Base-by-base conservation (phyloP, 2,113 vertebrate species). In the Saguinus midas region DNA sequence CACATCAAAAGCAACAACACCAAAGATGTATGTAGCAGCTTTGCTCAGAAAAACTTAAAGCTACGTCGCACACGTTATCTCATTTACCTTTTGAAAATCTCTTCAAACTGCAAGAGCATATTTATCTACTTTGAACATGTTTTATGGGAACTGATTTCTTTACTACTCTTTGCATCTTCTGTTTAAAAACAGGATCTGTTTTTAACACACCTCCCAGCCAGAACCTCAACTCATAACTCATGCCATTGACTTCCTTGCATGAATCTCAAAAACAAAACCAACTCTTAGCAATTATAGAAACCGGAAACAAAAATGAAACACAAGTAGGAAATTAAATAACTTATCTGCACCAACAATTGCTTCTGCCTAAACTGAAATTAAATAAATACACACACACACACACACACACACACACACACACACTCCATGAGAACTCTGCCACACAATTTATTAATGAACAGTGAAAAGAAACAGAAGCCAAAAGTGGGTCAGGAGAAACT, bases 301-400 rank as follows among this genome's bases (percentile, higher is more conserved):
- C 45, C 29, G 32, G 96, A 97, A 98, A 97, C 43, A 88, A 35
- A 0, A 97, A 98, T 55, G 87, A 98, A 98, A 94, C 90, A 40
- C 78, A 94, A 92, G 66, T 80, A 98, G 95, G 87, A 98, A 98
- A 98, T 98, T 72, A 97, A 98, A 78, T 97, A 97, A 97, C 84
- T 96, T 93, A 18, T 89, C 37, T 84, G 32, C 11, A 21, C 91
- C 95, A 97, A 91, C 55, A 82, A 93, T 32, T 90, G 94, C 55
- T 98, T 97, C 96, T 96, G 90, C 45, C 66, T 94, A 97, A 73
- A 93, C 48, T 66, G 96, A 98, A 98, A 98, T 98, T 76, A 97
- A 98, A 84, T 95, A 97, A 92, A 70, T 83, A 97, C 73, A 94
- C 66, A 94, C 29, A 73, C 45, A 94, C 43, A 97, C 52, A 97